Evolutionary conservation across 2,113 vertebrate species (phyloP).

Genomic region (Rallus limicola): DNA sequence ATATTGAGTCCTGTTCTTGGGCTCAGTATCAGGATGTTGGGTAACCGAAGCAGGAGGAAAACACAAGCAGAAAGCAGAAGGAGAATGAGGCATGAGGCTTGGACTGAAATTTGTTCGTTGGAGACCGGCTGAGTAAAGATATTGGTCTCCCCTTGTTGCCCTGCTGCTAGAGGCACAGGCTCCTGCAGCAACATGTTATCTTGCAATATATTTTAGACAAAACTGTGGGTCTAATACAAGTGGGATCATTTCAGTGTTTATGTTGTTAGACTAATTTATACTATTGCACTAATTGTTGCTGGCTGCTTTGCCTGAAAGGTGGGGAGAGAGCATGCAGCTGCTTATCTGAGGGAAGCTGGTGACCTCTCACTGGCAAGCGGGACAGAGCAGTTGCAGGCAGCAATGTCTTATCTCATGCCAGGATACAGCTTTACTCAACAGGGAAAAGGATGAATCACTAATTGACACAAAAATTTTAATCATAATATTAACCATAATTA

Average conservation of each 20-base stretch:
- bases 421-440: background rate
- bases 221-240: background rate
- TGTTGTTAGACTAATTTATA: slow-evolving; percentile 12
- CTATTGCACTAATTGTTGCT: slow-evolving; percentile 6
- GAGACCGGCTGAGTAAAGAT: background rate
- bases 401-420: rapidly evolving
- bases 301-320: background rate
- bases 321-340: background rate
- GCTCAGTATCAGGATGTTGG: background rate
- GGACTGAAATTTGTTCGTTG: background rate
- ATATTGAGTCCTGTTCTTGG: background rate
- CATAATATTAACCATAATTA: background rate
- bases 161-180: background rate
- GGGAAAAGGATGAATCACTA: background rate
- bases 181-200: background rate
- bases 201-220: background rate
- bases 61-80: background rate
- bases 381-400: rapidly evolving
- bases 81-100: background rate
- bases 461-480: background rate
- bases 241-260: background rate
- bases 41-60: background rate
- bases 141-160: background rate
- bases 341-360: background rate
- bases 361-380: background rate